These are phyloP conservation scores for Rhyacophila evoluta DNA, from an alignment of 2,888 invertebrate species.

Conservation along the genomic window DNA sequence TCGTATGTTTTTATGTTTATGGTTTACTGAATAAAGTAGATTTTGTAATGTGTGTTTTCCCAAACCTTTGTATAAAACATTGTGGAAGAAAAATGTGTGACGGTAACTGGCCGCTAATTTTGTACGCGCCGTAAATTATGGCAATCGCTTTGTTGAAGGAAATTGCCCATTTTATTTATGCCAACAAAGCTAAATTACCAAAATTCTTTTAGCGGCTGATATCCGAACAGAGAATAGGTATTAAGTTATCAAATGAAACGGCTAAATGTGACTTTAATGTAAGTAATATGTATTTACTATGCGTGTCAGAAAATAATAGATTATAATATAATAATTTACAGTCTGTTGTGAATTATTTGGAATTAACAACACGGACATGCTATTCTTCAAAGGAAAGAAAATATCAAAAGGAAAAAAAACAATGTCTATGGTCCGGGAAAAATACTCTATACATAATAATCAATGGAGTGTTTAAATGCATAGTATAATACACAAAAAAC, in stretches of 20 bases:
- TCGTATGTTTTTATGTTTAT: no score
- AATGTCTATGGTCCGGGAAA: no score
- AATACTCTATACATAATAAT: no score
- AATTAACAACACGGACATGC: no score
- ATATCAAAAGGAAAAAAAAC: no score
- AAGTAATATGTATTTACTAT: not conserved
- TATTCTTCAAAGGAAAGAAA: no score
- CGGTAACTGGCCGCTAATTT: conserved; percentile 36
- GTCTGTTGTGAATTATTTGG: no score
- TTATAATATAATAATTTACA: not conserved
- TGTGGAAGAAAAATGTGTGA: conserved; percentile 28
- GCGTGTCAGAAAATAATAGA: not conserved
- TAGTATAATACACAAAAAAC: no score
- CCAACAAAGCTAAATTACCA: conserved; percentile 2
- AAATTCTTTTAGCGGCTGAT: not conserved
- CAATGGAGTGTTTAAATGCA: no score
- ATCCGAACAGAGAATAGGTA: not conserved
- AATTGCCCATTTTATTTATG: conserved; percentile 36
- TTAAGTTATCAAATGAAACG: not conserved
- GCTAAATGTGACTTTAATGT: not conserved
- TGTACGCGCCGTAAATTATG: conserved; percentile 31
- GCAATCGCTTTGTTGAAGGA: conserved; percentile 28
- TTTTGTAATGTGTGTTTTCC: not conserved
- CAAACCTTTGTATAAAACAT: not conserved
- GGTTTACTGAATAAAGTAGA: not conserved